Base-by-base conservation (phyloP, 2,888 invertebrate genomes). In the Megalurothrips usitatus region DNA sequence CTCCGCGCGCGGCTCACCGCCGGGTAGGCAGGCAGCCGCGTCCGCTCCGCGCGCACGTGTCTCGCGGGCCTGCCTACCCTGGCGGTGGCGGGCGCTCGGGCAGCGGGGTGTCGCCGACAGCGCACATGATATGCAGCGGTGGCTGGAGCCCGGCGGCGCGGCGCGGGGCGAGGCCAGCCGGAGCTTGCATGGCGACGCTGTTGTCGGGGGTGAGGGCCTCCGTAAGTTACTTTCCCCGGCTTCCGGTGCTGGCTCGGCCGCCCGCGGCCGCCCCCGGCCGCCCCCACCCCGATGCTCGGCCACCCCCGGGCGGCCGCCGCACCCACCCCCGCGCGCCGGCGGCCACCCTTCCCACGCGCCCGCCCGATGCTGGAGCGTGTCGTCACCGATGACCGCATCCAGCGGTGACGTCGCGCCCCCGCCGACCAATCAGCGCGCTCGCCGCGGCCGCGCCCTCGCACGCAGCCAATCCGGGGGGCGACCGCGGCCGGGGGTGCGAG, bases 371-470 rank as follows among this genome's bases (percentile, higher is more conserved):
- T 43, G 34, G 34, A 43, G 34, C 34, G 34, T 43, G 23, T 26
- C 68, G 68, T 12, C 23, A 75, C 68, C 68, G 68, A 75, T 75
- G 68, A 75, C 68, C 68, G 68, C 68, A 75, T 23, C 58, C 68
- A 26, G 26, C 68, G 68, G 26, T 75, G 68, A 75, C 68, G 68
- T 75, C 26, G 68, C 68, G 23, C 26, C 3, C n/a, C 68, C 23
- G 9, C 26, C 23, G 68, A 75, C 68, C 68, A 75, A 75, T 75
- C 68, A 12, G 26, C 26, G 68, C 68, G 10, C 52, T 52, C 19
- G 52, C 14, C 58, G 58, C 58, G 58, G 58, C 58, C 19, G 58
- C 68, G 68, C 9, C 68, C 8, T 23, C 26, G 23, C 23, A 23
- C 68, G n/a, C 68, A n/a, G 68, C 23, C 68, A 17, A 11, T 14